Evolutionary conservation across 2,797 vertebrate genomes (phyloP).

Genomic region (Pantherophis vulpinus): DNA sequence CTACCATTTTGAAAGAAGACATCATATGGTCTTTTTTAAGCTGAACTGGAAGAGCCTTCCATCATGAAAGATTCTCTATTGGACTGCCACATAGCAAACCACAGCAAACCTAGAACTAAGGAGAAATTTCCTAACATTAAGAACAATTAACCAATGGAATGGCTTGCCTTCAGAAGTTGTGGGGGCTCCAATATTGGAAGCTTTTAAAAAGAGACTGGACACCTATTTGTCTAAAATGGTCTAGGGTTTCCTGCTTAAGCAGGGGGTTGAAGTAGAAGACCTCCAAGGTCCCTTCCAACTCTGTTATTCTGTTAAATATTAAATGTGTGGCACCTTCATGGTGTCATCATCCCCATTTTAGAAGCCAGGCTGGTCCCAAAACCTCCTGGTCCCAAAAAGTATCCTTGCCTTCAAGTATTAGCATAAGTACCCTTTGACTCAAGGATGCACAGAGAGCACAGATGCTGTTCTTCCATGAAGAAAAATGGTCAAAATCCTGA

Average conservation of each 20-base stretch:
- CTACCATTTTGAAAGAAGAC: background rate
- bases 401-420: background rate
- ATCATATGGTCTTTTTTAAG: background rate
- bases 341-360: background rate
- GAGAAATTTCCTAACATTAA: background rate
- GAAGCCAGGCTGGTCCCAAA: background rate
- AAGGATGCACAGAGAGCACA: background rate
- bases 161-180: background rate
- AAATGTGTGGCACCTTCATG: background rate
- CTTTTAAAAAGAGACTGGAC: background rate
- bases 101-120: background rate
- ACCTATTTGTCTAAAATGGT: background rate
- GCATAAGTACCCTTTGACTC: background rate
- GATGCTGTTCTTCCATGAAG: background rate
- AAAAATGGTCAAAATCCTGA: background rate
- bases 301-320: background rate
- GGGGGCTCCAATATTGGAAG: background rate
- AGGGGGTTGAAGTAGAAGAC: background rate
- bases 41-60: background rate
- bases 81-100: background rate
- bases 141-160: background rate
- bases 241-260: background rate
- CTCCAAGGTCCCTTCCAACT: background rate
- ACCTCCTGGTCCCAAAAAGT: background rate
- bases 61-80: background rate